These are phyloP conservation scores for Zoanthus sansibaricus DNA, from an alignment of 92 coral and sea anemone genomes.

Conservation along the genomic window DNA sequence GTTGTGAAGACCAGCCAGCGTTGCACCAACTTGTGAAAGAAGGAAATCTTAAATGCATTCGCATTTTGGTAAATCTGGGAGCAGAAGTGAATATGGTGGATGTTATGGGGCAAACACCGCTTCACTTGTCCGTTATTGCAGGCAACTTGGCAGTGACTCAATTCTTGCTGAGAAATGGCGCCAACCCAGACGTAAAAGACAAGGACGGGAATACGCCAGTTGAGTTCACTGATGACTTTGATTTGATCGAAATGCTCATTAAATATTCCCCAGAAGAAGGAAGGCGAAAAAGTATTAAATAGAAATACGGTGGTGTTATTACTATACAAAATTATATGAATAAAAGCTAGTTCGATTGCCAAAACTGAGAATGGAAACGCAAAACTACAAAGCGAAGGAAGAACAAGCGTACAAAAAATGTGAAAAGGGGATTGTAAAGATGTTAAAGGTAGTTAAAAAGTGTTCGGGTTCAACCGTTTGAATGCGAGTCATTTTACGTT, in stretches of 20 bases:
- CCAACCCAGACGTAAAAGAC: slow-evolving; percentile 89
- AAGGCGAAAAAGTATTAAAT: slow-evolving; percentile 32
- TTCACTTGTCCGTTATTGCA: slow-evolving; percentile 81
- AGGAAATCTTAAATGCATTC: slow-evolving; percentile 95
- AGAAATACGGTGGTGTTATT: neutral
- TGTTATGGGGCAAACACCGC: slow-evolving; percentile 85
- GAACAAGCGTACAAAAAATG: too few species aligned
- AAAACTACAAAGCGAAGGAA: too few species aligned
- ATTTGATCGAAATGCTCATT: slow-evolving; percentile 87
- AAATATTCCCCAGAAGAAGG: slow-evolving; percentile 81
- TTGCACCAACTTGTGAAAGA: slow-evolving; percentile 93
- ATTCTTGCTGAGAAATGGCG: slow-evolving; percentile 89
- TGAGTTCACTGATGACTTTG: slow-evolving; percentile 96
- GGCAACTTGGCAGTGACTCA: slow-evolving; percentile 76
- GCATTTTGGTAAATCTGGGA: slow-evolving; percentile 88
- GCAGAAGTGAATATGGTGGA: slow-evolving; percentile 97
- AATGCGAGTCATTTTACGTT: too few species aligned
- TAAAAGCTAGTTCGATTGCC: too few species aligned
- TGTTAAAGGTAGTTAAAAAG: too few species aligned
- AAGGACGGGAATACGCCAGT: slow-evolving; percentile 80
- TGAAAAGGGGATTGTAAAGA: too few species aligned
- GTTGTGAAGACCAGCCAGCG: slow-evolving; percentile 78
- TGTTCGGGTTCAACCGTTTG: too few species aligned
- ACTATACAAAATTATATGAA: neutral
- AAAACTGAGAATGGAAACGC: too few species aligned